Conservation (phyloP, 2,888 invertebrate species). For the Mechanitis messenoides region DNA sequence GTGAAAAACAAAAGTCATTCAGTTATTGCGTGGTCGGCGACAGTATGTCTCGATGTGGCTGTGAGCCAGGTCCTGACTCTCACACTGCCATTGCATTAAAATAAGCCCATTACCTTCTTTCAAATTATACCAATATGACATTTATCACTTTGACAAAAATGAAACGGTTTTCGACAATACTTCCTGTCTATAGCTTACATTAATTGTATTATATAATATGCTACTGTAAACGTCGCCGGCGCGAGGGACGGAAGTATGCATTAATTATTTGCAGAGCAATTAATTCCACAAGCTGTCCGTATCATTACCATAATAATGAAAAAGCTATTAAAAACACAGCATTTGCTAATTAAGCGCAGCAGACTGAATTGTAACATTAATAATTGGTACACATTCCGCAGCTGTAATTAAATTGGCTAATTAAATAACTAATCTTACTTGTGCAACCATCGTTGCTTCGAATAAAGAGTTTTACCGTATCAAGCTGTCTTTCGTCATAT, state of each 20-base stretch:
- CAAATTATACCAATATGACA: too few relatives aligned
- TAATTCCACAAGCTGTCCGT: slow-evolving; percentile 13
- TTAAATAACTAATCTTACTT: slow-evolving; percentile 17
- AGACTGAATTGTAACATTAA: neutral
- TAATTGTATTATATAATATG: neutral
- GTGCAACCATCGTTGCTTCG: neutral
- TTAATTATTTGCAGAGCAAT: slow-evolving; percentile 16
- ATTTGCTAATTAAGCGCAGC: slow-evolving; percentile 7
- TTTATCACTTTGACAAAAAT: too few relatives aligned
- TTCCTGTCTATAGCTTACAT: neutral
- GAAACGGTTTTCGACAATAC: too few relatives aligned
- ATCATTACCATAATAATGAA: slow-evolving; percentile 21
- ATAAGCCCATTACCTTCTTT: too few relatives aligned
- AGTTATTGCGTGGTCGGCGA: too few relatives aligned
- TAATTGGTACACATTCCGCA: slow-evolving; percentile 7
- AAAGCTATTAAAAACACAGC: slow-evolving; percentile 18
- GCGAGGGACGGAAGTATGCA: slow-evolving; percentile 1
- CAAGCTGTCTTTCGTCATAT: neutral
- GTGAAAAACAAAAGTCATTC: too few relatives aligned
- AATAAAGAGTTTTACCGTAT: neutral
- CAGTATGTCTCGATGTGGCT: too few relatives aligned
- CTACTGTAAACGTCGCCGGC: slow-evolving; percentile 7
- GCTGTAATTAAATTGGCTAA: slow-evolving; percentile 20
- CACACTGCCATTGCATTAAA: too few relatives aligned
- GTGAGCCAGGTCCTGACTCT: too few relatives aligned